phyloP scores from a whole-genome alignment of 2,797 vertebrate genomes.

The Gymnoscopelus microlampas region DNA sequence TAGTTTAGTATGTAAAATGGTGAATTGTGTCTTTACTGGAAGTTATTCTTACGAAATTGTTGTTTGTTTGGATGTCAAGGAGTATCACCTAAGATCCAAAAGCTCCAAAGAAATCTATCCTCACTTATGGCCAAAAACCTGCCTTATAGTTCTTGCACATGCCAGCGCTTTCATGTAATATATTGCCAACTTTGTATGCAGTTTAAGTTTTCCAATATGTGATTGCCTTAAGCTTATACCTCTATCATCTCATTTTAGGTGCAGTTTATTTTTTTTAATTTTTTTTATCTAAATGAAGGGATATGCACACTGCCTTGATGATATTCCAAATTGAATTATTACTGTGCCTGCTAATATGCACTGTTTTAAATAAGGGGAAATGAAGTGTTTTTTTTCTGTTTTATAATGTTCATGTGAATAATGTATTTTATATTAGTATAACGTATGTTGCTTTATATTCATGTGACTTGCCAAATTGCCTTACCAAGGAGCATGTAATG shows the following conservation, averaged over 20 bases:
- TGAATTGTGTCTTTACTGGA: neutral
- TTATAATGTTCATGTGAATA: slow-evolving; percentile 63
- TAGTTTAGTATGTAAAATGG: no score
- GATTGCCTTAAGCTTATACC: slow-evolving; percentile 19
- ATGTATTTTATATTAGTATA: slow-evolving; percentile 55
- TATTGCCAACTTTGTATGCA: slow-evolving; percentile 27
- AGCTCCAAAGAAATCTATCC: neutral
- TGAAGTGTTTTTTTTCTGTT: slow-evolving; percentile 33
- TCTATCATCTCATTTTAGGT: slow-evolving; percentile 69
- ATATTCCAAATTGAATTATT: slow-evolving; percentile 34
- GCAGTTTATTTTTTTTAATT: slow-evolving; percentile 11
- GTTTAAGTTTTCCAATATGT: slow-evolving; percentile 34
- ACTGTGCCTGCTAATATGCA: slow-evolving; percentile 64
- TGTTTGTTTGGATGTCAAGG: neutral
- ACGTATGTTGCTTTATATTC: slow-evolving; percentile 52
- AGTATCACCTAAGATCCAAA: neutral
- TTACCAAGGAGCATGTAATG: slow-evolving; percentile 21
- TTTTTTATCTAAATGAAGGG: slow-evolving; percentile 28
- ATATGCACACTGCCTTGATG: slow-evolving; percentile 59
- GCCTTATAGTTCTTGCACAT: slow-evolving; percentile 28
- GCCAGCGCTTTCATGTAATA: slow-evolving; percentile 13
- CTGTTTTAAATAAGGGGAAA: slow-evolving; percentile 61
- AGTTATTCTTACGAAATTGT: neutral
- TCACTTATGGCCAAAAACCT: slow-evolving; percentile 7
- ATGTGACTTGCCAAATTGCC: slow-evolving; percentile 53